phyloP scores from a whole-genome alignment of 1,140 invertebrate species.

The Oncopodura yosiiana region DNA sequence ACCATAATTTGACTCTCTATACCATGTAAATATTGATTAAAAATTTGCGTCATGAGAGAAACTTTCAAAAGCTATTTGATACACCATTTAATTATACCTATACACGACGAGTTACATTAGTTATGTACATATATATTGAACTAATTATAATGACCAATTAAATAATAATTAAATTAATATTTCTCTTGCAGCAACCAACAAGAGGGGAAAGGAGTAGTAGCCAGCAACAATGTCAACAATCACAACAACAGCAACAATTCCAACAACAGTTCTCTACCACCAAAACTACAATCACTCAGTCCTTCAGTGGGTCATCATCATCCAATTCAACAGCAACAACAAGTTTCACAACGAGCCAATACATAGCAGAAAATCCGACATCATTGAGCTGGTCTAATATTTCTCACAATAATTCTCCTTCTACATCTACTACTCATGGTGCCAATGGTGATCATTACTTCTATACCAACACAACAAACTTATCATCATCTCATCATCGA shows the following conservation, averaged over 20 bases:
- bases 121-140: no score
- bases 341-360: constrained; percentile 38
- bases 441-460: background rate
- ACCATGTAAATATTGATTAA: no score
- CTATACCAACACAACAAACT: background rate
- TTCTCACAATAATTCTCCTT: background rate
- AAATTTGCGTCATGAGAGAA: no score
- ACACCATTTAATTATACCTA: no score
- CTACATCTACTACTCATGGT: background rate
- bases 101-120: no score
- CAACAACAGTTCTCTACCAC: constrained; percentile 17
- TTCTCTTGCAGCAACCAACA: constrained; percentile 18
- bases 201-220: constrained; percentile 5
- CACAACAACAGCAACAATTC: constrained; percentile 14
- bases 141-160: no score
- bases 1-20: no score
- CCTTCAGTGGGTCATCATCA: constrained; percentile 22
- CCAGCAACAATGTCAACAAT: background rate
- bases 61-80: no score
- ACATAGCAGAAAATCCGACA: constrained; percentile 35
- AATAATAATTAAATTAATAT: no score
- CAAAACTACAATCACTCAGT: constrained; percentile 29
- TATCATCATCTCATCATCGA: no score
- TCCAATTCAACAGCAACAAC: background rate
- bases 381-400: background rate